phyloP scores from a whole-genome alignment of 2,888 invertebrate species.

The Hyles lineata region DNA sequence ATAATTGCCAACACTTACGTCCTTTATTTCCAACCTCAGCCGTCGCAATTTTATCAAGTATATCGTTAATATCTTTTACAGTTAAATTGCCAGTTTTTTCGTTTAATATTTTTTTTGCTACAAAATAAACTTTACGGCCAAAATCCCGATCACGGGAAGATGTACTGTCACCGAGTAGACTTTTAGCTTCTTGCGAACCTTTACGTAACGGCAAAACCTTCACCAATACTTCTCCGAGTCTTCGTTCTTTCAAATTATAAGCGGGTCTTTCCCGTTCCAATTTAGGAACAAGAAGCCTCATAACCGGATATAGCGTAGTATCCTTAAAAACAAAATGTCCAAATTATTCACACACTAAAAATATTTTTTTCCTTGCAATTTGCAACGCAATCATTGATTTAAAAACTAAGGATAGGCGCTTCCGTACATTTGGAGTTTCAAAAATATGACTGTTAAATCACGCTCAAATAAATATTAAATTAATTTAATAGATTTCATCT shows the following conservation, averaged over 20 bases:
- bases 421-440: too few relatives aligned
- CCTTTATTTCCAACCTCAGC: constrained; percentile 87
- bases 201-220: constrained; percentile 90
- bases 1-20: constrained; percentile 55
- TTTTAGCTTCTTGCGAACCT: constrained; percentile 78
- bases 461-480: too few relatives aligned
- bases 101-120: constrained; percentile 85
- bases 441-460: too few relatives aligned
- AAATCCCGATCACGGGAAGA: constrained; percentile 88
- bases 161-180: constrained; percentile 76
- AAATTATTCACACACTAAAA: too few relatives aligned
- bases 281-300: constrained; percentile 92
- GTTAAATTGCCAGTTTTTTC: constrained; percentile 79
- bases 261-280: constrained; percentile 91
- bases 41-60: constrained; percentile 90
- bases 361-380: too few relatives aligned
- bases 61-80: constrained; percentile 89
- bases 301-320: constrained; percentile 87
- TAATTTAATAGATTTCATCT: too few relatives aligned
- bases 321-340: constrained; percentile 67
- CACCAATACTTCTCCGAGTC: constrained; percentile 90
- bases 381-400: too few relatives aligned
- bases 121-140: constrained; percentile 90
- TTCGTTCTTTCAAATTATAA: constrained; percentile 92
- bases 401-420: too few relatives aligned